Evolutionary conservation across 2,888 invertebrate species (phyloP), one percentile per base, ranked within the genome.

Genomic region (Leptinotarsa rubiginosa): DNA sequence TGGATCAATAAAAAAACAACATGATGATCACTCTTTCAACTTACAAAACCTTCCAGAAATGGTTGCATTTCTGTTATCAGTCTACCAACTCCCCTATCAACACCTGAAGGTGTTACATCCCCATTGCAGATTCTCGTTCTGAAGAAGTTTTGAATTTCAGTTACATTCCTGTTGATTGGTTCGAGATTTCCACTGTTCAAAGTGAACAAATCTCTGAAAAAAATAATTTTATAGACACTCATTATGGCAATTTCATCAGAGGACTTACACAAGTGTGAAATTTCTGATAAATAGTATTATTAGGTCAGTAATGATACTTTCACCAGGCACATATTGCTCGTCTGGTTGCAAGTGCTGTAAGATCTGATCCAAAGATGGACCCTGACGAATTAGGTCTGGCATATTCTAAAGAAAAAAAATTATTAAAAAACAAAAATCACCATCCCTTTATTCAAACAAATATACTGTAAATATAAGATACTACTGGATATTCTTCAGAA

Each of bases 141-240:
- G 54, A 91, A 85, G 83, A 91, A 91, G 54, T 86, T 85, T 70
- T 88, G 86, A 47, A 91, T 83, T 31, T 88, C 88, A 7, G 81
- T 84, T 56, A 88, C 86, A 59, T 91, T 86, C 62, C 88, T 86
- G 74, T 88, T 86, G 52, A 91, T 83, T 1, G 89, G 88, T 41
- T 86, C 84, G 22, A 85, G 74, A 82, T 87, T 75, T 78, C 87
- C 84, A 83, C 84, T 74, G 86, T 89, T 85, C 62, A 87, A 77
- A 62, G 84, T 81, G 56, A 87, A 80, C 66, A 88, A 78, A 80
- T 88, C 88, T 47, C 87, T 87, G 75, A 70, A 83, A 85, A 78
- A 47, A 75, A 69, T 66, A 54, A 47, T 47, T 18, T 47, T 22
- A 47, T 49, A 4, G 47, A 66, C 25, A 66, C 12, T 16, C 15